Percentiles rank a stretch among this genome's conserved stretches.
Evolutionary conservation across 2,888 invertebrate genomes (phyloP).

Genomic region (Clostera curtula): DNA sequence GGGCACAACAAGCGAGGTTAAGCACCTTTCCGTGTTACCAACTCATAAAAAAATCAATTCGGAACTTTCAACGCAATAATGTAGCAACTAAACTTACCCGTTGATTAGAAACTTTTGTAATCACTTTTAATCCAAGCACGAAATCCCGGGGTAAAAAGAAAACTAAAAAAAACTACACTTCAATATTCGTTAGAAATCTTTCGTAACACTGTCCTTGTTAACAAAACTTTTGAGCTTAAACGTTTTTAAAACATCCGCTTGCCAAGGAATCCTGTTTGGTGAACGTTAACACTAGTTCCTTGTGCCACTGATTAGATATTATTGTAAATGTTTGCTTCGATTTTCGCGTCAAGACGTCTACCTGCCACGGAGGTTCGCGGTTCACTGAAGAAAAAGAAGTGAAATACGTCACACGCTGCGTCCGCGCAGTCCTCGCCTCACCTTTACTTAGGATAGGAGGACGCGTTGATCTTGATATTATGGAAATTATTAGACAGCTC

Average conservation of each 20-base stretch:
- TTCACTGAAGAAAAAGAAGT: constrained; percentile 57
- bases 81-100: not conserved
- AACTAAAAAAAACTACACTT: constrained; percentile 38
- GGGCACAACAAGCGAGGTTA: constrained; percentile 7
- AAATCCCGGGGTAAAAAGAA: constrained; percentile 54
- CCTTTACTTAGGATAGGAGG: constrained; percentile 52
- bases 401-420: constrained; percentile 68
- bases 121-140: constrained; percentile 37
- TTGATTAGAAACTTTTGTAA: constrained; percentile 14
- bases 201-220: constrained; percentile 54
- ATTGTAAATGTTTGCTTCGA: constrained; percentile 17
- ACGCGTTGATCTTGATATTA: constrained; percentile 42
- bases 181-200: constrained; percentile 34
- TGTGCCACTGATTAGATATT: constrained; percentile 44
- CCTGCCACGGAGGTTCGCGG: constrained; percentile 44
- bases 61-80: not conserved
- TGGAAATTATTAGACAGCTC: constrained; percentile 3
- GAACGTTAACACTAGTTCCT: constrained; percentile 23
- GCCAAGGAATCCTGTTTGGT: constrained; percentile 3
- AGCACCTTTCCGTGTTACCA: constrained; percentile 6
- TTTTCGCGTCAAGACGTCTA: constrained; percentile 27
- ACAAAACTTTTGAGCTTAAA: constrained; percentile 39
- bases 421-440: constrained; percentile 62
- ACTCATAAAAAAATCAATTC: not conserved
- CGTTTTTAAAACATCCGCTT: constrained; percentile 10